These are phyloP conservation scores for Caenorhabditis auriculariae DNA, from an alignment of 2,888 invertebrate species.

Conservation along the genomic window DNA sequence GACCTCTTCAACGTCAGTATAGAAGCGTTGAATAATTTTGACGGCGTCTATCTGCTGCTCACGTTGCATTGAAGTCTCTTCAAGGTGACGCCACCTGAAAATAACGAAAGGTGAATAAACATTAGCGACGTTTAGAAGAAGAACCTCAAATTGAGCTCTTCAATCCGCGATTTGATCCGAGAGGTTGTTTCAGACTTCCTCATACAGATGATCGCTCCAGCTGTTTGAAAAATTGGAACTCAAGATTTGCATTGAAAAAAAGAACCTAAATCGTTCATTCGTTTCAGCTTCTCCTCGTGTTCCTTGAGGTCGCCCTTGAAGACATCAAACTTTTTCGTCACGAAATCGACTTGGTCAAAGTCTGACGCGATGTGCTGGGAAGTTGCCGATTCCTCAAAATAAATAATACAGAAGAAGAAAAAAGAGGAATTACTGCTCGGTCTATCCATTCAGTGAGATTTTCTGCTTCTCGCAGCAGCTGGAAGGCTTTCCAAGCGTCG, in stretches of 20 bases:
- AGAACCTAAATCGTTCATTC: constrained; percentile 94
- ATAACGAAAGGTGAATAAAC: constrained; percentile 69
- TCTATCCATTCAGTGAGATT: constrained; percentile 97
- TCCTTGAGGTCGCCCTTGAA: constrained; percentile 73
- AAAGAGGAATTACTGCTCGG: constrained; percentile 74
- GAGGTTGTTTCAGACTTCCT: constrained; percentile 98
- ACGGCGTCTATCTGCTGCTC: constrained; percentile 93
- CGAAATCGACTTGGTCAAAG: constrained; percentile 94
- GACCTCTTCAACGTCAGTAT: constrained; percentile 74
- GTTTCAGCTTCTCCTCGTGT: constrained; percentile 80
- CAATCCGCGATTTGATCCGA: constrained; percentile 95
- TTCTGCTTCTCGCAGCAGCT: constrained; percentile 93
- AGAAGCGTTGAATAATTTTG: constrained; percentile 98
- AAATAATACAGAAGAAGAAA: not conserved
- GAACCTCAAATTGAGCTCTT: constrained; percentile 53
- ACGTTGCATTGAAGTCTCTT: constrained; percentile 88
- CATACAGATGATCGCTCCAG: constrained; percentile 85
- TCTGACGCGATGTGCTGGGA: constrained; percentile 96
- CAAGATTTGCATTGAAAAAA: not conserved
- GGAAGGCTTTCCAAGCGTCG: constrained; percentile 96
- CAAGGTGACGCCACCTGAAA: constrained; percentile 89
- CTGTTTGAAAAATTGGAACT: constrained; percentile 1
- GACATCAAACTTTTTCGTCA: constrained; percentile 99
- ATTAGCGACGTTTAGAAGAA: constrained; percentile 70
- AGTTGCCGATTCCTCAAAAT: constrained; percentile 87